These are phyloP conservation scores for Schizothorax lantsangensis DNA, from an alignment of 2,797 vertebrate genomes.

Conservation along the genomic window DNA sequence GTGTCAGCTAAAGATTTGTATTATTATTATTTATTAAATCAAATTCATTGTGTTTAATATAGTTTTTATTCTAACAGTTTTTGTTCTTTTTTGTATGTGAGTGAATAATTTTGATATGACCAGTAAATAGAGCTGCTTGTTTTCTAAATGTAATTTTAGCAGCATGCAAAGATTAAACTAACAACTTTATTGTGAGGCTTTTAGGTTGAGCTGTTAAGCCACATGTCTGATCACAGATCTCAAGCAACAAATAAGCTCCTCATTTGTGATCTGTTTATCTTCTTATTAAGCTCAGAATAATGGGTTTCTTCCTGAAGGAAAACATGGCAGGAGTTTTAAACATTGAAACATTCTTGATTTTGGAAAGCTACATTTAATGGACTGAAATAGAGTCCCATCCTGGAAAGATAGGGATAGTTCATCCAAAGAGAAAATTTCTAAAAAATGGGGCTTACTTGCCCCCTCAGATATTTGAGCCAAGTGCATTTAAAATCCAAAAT, in stretches of 20 bases:
- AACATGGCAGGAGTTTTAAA: too few relatives aligned
- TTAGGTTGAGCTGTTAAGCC: conserved; percentile 16
- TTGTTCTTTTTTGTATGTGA: background rate
- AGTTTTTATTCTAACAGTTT: background rate
- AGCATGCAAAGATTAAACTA: conserved; percentile 11
- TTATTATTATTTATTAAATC: background rate
- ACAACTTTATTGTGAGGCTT: conserved; percentile 5
- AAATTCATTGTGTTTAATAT: background rate
- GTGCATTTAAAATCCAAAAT: background rate
- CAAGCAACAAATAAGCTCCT: conserved; percentile 2
- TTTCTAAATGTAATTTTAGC: background rate
- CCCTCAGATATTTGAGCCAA: background rate
- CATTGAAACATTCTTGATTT: too few relatives aligned
- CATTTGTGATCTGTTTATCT: conserved; percentile 49
- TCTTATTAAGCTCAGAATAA: conserved; percentile 61
- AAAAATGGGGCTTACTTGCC: too few relatives aligned
- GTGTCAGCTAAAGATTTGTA: background rate
- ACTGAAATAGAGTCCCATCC: too few relatives aligned
- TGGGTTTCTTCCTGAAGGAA: too few relatives aligned
- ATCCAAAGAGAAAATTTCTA: too few relatives aligned
- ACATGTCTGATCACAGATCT: conserved; percentile 6
- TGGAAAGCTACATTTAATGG: too few relatives aligned
- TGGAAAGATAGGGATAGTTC: too few relatives aligned
- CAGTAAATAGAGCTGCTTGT: background rate
- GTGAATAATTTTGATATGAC: background rate